A percentile compares a stretch with the other conserved stretches of the same genome.
Conservation (phyloP, 2,113 vertebrate genomes). For the Nothoprocta pentlandii region DNA sequence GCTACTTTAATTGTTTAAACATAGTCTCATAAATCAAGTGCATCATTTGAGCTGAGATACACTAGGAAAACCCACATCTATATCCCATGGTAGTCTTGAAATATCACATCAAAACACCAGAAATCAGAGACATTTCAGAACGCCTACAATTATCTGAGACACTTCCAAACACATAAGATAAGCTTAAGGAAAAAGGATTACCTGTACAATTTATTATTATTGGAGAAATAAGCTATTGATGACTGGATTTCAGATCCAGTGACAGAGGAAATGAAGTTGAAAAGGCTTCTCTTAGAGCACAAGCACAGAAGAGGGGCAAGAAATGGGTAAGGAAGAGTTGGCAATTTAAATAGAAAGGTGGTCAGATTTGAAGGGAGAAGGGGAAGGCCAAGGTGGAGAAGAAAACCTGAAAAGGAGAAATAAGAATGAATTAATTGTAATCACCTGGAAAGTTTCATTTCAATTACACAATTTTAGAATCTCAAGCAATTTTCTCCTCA, state of each 20-base stretch:
- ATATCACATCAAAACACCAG: not conserved
- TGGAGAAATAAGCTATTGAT: conserved; percentile 51
- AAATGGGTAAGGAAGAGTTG: not conserved
- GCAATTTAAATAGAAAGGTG: conserved; percentile 39
- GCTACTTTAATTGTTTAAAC: not conserved
- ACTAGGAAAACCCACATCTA: not conserved
- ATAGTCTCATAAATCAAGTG: not conserved
- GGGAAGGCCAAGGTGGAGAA: conserved; percentile 51
- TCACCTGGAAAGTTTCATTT: not conserved
- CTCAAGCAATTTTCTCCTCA: not conserved
- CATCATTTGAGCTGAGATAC: not conserved
- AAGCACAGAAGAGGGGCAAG: conserved; percentile 32
- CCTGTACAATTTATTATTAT: conserved; percentile 50
- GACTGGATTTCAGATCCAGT: conserved; percentile 60
- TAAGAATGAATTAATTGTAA: conserved; percentile 54
- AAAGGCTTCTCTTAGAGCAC: conserved; percentile 58
- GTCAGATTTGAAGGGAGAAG: conserved; percentile 29
- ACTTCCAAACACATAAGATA: conserved; percentile 13
- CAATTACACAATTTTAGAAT: not conserved
- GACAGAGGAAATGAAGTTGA: conserved; percentile 55
- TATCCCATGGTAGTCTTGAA: not conserved
- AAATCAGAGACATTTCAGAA: not conserved
- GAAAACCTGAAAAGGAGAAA: conserved; percentile 74
- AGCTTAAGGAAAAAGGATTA: conserved; percentile 50
- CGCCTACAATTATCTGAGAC: not conserved